Conservation (phyloP, 2,113 vertebrate species). For the Xiphophorus couchianus region DNA sequence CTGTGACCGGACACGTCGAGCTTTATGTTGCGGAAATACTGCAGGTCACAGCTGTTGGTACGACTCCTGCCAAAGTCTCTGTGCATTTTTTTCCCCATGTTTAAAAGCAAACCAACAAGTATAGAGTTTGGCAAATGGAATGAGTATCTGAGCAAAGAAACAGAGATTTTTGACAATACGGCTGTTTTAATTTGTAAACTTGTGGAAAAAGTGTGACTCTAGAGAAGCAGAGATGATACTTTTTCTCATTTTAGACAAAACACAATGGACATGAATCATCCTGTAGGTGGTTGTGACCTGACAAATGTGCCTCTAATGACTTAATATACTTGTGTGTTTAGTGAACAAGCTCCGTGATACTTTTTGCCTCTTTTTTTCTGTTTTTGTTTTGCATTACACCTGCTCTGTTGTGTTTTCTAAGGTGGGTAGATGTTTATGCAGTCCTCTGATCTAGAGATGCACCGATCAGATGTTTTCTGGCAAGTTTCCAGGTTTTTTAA, state of each 20-base stretch:
- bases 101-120: conserved; percentile 15
- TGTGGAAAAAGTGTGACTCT: conserved; percentile 2
- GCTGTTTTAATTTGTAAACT: conserved; percentile 11
- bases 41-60: background rate
- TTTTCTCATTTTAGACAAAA: conserved; percentile 19
- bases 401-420: conserved; percentile 25
- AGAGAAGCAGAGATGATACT: conserved; percentile 18
- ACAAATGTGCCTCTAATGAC: conserved; percentile 66
- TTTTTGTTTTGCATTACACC: conserved; percentile 20
- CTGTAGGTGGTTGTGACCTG: conserved; percentile 42
- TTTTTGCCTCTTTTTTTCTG: conserved; percentile 1
- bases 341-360: conserved; percentile 26
- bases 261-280: conserved; percentile 38
- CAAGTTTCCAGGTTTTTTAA: background rate
- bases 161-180: background rate
- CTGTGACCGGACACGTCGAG: conserved; percentile 40
- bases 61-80: conserved; percentile 18
- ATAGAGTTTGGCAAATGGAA: background rate
- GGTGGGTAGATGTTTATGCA: conserved; percentile 35
- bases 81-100: background rate
- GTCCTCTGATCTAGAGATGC: conserved; percentile 16
- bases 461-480: background rate
- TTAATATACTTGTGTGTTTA: conserved; percentile 60
- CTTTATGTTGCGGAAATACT: conserved; percentile 23
- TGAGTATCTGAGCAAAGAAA: background rate